Percentiles rank a stretch among this genome's conserved stretches.
phyloP scores from a whole-genome alignment of 1,140 invertebrate genomes.

The Orius insidiosus region DNA sequence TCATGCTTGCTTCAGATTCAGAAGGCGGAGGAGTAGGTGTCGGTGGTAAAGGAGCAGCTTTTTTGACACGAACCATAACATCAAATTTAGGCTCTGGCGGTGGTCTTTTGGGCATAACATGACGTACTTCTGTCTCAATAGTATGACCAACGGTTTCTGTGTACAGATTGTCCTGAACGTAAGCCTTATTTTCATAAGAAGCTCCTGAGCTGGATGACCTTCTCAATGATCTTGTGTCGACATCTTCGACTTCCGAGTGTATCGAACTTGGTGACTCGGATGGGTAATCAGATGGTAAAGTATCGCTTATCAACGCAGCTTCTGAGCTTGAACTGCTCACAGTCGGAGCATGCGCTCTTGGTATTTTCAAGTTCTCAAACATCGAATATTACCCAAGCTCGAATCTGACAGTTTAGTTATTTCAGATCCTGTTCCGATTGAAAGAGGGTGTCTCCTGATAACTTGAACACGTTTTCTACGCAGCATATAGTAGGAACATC shows the following conservation, averaged over 20 bases:
- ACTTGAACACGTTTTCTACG: constrained; percentile 63
- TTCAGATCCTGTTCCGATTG: constrained; percentile 55
- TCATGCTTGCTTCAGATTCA: constrained; percentile 44
- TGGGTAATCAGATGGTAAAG: constrained; percentile 74
- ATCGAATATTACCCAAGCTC: constrained; percentile 53
- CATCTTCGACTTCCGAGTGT: constrained; percentile 59
- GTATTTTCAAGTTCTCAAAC: constrained; percentile 71
- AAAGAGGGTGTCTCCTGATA: constrained; percentile 60
- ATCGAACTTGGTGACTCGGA: constrained; percentile 46
- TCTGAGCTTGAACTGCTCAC: constrained; percentile 48
- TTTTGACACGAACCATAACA: constrained; percentile 56
- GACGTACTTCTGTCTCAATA: constrained; percentile 27
- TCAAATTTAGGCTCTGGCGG: constrained; percentile 60
- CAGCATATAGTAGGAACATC: constrained; percentile 79
- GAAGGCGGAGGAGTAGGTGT: constrained; percentile 37
- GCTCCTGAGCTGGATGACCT: constrained; percentile 37
- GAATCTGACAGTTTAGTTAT: constrained; percentile 66
- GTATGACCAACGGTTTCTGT: constrained; percentile 30
- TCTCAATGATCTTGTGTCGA: constrained; percentile 29
- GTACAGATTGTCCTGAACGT: constrained; percentile 37
- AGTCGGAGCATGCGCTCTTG: constrained; percentile 53
- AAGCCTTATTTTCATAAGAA: constrained; percentile 54
- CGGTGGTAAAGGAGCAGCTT: constrained; percentile 46
- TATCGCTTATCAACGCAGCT: constrained; percentile 40
- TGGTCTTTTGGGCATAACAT: constrained; percentile 21